Conservation (phyloP, 1,140 invertebrate species). For the Cotesia chilonis region DNA sequence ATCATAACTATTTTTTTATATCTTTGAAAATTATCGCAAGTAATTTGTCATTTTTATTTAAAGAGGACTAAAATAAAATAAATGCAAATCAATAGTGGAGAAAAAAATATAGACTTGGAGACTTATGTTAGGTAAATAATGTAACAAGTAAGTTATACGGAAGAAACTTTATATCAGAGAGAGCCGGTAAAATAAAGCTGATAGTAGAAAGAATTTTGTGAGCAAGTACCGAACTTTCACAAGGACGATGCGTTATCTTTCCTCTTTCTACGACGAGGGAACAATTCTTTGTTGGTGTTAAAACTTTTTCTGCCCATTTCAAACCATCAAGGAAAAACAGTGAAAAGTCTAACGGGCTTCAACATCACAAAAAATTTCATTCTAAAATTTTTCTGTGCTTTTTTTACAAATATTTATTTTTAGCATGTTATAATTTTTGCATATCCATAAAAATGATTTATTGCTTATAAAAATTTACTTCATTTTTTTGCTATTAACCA, state of each 20-base stretch:
- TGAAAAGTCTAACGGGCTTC: neutral
- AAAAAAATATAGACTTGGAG: neutral
- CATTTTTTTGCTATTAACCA: too few species aligned
- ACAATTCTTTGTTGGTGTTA: constrained; percentile 30
- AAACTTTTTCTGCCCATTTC: constrained; percentile 19
- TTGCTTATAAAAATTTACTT: too few species aligned
- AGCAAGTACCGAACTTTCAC: constrained; percentile 35
- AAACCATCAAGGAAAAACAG: neutral
- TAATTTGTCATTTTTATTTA: too few species aligned
- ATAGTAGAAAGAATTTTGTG: constrained; percentile 22
- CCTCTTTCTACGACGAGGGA: constrained; percentile 19
- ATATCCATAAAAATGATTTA: too few species aligned
- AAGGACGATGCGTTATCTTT: constrained; percentile 37
- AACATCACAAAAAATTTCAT: too few species aligned
- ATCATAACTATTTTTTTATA: neutral
- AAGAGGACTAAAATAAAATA: neutral
- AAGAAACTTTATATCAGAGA: constrained; percentile 14
- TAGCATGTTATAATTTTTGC: too few species aligned
- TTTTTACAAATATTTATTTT: too few species aligned
- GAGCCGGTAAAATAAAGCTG: constrained; percentile 29
- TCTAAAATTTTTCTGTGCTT: neutral
- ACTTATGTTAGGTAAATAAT: constrained; percentile 26
- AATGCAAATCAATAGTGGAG: neutral
- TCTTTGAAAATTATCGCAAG: too few species aligned
- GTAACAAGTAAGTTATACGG: constrained; percentile 23